These are phyloP conservation scores for Rhinopomastus cyanomelas DNA, from an alignment of 2,113 vertebrate genomes.

Conservation along the genomic window DNA sequence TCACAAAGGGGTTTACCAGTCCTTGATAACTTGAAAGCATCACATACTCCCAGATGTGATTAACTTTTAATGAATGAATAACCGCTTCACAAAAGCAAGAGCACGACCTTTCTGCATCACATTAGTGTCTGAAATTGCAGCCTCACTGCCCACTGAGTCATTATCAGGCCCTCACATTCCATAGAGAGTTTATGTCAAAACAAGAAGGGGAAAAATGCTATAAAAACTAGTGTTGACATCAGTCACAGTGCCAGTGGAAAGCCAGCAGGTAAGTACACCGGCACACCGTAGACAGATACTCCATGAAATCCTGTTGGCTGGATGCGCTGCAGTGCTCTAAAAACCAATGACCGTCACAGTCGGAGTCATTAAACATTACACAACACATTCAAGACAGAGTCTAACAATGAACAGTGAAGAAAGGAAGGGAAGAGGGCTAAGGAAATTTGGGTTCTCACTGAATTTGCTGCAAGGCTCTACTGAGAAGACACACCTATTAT, in stretches of 20 bases:
- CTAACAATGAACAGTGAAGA: background rate
- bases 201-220: background rate
- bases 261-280: constrained; percentile 7
- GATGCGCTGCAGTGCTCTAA: background rate
- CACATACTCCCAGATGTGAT: background rate
- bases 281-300: background rate
- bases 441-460: background rate
- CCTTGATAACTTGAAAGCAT: background rate
- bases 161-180: background rate
- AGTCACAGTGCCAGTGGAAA: constrained; percentile 25
- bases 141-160: constrained; percentile 25
- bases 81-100: constrained; percentile 25
- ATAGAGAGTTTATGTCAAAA: background rate
- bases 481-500: background rate
- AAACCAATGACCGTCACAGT: background rate
- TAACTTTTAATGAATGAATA: constrained; percentile 70
- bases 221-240: background rate
- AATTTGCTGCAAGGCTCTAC: background rate
- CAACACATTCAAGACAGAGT: background rate
- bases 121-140: constrained; percentile 13
- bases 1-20: background rate
- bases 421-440: background rate
- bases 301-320: background rate
- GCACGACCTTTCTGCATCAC: background rate
- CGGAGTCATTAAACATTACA: background rate